Percentiles rank a stretch among this genome's conserved stretches.
Conservation (phyloP, 2,797 vertebrate genomes). For the Mastacembelus armatus region DNA sequence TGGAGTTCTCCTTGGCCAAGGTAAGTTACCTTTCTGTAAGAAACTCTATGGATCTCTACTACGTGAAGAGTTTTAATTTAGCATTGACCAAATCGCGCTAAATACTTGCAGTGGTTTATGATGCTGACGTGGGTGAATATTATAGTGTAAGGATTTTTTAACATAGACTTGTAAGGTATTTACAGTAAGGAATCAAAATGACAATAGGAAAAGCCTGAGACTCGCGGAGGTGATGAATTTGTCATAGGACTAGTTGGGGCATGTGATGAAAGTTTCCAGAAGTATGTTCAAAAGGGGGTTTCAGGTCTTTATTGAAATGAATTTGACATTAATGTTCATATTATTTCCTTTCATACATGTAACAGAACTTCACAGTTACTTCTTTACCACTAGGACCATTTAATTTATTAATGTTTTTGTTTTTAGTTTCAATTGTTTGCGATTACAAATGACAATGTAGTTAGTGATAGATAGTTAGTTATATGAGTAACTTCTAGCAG, state of each 20-base stretch:
- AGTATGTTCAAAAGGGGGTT: constrained; percentile 45
- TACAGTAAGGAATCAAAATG: constrained; percentile 8
- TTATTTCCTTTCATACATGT: too few relatives aligned
- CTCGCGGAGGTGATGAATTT: constrained; percentile 45
- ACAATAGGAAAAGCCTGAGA: constrained; percentile 28
- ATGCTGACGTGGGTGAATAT: not conserved
- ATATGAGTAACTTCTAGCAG: not conserved
- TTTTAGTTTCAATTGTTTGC: too few relatives aligned
- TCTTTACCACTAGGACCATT: too few relatives aligned
- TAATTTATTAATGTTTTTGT: too few relatives aligned
- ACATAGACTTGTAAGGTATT: too few relatives aligned
- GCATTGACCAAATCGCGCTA: too few relatives aligned
- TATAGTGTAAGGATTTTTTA: too few relatives aligned
- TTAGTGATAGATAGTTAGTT: too few relatives aligned
- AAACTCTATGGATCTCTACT: not conserved
- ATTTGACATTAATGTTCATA: fast-evolving
- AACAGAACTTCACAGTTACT: too few relatives aligned
- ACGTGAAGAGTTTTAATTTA: too few relatives aligned
- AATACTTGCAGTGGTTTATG: too few relatives aligned
- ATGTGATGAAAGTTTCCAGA: constrained; percentile 58
- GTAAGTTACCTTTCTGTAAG: constrained; percentile 68
- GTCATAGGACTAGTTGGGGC: constrained; percentile 58
- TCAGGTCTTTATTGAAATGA: constrained; percentile 9
- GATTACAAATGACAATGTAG: too few relatives aligned
- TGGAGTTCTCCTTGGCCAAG: constrained; percentile 76